phyloP scores from a whole-genome alignment of 2,113 vertebrate species.

The Malurus cyaneus region DNA sequence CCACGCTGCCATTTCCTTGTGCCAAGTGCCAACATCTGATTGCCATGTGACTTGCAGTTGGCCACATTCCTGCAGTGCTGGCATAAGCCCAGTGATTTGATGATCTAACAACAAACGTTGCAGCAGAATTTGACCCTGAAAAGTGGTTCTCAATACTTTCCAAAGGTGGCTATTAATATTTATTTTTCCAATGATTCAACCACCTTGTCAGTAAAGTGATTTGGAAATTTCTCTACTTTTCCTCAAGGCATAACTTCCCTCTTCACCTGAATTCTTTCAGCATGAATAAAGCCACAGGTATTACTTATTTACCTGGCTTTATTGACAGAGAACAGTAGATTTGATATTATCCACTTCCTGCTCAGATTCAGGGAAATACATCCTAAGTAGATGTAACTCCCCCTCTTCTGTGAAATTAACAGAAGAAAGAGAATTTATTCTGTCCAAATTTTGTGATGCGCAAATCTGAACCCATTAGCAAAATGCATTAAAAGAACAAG shows the following conservation, averaged over 20 bases:
- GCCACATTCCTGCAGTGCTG: not conserved
- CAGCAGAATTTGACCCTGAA: not conserved
- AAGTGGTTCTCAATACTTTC: not conserved
- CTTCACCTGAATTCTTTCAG: not conserved
- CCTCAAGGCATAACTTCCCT: not conserved
- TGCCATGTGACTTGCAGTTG: not conserved
- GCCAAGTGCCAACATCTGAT: not conserved
- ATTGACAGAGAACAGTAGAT: slow-evolving; percentile 1
- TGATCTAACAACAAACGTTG: not conserved
- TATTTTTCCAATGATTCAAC: not conserved
- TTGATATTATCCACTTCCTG: not conserved
- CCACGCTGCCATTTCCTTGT: not conserved
- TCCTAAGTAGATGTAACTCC: not conserved
- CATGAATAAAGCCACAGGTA: not conserved
- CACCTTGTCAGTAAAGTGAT: not conserved
- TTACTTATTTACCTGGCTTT: slow-evolving; percentile 36
- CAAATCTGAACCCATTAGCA: not conserved
- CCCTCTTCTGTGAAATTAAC: not conserved
- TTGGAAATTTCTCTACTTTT: not conserved
- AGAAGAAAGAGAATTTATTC: not conserved
- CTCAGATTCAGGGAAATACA: not conserved
- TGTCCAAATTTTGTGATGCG: not conserved
- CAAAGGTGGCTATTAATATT: not conserved
- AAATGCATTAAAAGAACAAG: not conserved
- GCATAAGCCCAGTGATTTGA: not conserved